Percentiles rank a stretch among this genome's conserved stretches.
phyloP scores from a whole-genome alignment of 2,888 invertebrate genomes.

The Neocrepidodera transversa region DNA sequence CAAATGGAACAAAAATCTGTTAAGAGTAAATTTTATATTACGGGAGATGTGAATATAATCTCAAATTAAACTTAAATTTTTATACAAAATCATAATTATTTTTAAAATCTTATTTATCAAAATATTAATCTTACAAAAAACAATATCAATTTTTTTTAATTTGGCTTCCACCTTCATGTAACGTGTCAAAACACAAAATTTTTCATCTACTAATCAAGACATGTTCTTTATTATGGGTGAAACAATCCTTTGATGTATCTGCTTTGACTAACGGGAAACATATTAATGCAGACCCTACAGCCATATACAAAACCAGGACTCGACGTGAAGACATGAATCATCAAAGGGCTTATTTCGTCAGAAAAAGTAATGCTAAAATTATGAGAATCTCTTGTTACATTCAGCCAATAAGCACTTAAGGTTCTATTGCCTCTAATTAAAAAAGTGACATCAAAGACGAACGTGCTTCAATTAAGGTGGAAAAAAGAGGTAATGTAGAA shows the following conservation, averaged over 20 bases:
- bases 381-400: conserved; percentile 22
- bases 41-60: not conserved
- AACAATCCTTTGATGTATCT: conserved; percentile 23
- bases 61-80: not conserved
- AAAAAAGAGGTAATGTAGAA: conserved; percentile 18
- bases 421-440: conserved; percentile 29
- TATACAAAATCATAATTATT: too few relatives aligned
- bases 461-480: conserved; percentile 11
- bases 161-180: not conserved
- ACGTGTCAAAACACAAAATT: not conserved
- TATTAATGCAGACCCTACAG: conserved; percentile 13
- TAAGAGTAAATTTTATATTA: not conserved
- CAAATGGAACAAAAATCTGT: not conserved
- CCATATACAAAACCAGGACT: not conserved
- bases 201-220: conserved; percentile 19
- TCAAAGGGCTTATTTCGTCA: conserved; percentile 23
- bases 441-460: conserved; percentile 27
- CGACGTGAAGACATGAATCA: conserved; percentile 5
- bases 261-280: conserved; percentile 16
- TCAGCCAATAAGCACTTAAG: conserved; percentile 25
- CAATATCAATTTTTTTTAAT: not conserved
- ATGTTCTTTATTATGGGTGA: conserved; percentile 8
- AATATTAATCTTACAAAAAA: too few relatives aligned
- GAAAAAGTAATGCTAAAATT: conserved; percentile 18
- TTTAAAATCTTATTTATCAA: too few relatives aligned